Conservation (phyloP, 1,140 invertebrate species). For the Drosophila auraria region DNA sequence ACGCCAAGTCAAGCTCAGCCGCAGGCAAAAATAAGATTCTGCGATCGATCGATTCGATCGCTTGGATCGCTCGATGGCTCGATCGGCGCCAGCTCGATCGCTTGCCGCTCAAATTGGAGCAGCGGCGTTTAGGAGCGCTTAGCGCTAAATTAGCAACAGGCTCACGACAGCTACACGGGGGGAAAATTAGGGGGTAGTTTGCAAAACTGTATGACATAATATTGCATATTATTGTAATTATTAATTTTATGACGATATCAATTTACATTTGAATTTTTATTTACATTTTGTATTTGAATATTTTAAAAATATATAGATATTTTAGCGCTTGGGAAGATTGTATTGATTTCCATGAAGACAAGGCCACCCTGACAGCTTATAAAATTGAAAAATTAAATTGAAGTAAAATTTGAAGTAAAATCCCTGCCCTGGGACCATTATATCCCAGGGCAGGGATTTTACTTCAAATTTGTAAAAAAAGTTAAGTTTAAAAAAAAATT, state of each 20-base stretch:
- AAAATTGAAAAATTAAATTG: too few relatives aligned
- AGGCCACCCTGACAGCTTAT: too few relatives aligned
- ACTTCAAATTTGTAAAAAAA: too few relatives aligned
- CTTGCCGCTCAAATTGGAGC: conserved; percentile 77
- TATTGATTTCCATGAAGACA: too few relatives aligned
- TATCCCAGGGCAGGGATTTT: too few relatives aligned
- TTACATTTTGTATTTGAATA: not conserved
- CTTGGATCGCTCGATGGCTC: conserved; percentile 42
- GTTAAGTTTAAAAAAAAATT: not conserved
- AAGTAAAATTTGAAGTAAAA: too few relatives aligned
- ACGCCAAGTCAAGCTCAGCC: conserved; percentile 29
- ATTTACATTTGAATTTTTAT: too few relatives aligned
- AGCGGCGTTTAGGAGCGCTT: conserved; percentile 79
- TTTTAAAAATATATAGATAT: too few relatives aligned
- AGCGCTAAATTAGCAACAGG: conserved; percentile 73
- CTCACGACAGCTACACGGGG: conserved; percentile 30
- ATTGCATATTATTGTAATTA: too few relatives aligned
- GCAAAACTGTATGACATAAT: not conserved
- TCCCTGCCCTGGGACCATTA: too few relatives aligned
- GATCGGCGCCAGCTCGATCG: conserved; percentile 48
- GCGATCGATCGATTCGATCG: conserved; percentile 52
- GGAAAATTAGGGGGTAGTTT: not conserved
- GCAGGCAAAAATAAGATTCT: conserved; percentile 61
- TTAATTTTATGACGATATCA: too few relatives aligned
- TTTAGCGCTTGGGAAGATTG: too few relatives aligned